Conservation (phyloP, 2,797 vertebrate species). For the Hypotaenidia okinawae region DNA sequence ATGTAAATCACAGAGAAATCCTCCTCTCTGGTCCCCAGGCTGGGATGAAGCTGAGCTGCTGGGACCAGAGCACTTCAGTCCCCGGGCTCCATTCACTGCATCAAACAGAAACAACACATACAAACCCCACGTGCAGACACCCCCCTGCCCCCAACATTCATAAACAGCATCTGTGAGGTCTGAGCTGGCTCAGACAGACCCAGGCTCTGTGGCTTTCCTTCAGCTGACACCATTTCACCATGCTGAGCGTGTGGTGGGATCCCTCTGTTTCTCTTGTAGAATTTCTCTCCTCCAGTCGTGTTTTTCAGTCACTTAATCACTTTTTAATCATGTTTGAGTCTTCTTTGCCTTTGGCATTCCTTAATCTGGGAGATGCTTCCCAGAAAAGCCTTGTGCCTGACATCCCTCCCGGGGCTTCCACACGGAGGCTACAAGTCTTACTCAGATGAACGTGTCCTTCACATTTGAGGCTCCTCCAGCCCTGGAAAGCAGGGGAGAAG, state of each 20-base stretch:
- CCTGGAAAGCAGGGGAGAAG: background rate
- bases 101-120: background rate
- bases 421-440: background rate
- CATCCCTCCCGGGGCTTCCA: background rate
- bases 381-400: background rate
- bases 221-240: background rate
- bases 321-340: background rate
- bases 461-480: accelerated
- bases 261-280: background rate
- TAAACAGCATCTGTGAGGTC: background rate
- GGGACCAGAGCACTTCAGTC: background rate
- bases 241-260: background rate
- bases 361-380: background rate
- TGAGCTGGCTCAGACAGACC: background rate
- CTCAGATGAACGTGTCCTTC: background rate
- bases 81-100: background rate
- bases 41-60: background rate
- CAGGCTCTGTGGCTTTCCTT: background rate
- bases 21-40: background rate
- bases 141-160: no score
- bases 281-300: background rate
- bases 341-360: background rate
- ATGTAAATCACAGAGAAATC: background rate
- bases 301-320: background rate
- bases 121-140: background rate